Evolutionary conservation across 2,888 invertebrate species (phyloP), one percentile per base, ranked within the genome.

Genomic region (Leptinotarsa tumamoca): DNA sequence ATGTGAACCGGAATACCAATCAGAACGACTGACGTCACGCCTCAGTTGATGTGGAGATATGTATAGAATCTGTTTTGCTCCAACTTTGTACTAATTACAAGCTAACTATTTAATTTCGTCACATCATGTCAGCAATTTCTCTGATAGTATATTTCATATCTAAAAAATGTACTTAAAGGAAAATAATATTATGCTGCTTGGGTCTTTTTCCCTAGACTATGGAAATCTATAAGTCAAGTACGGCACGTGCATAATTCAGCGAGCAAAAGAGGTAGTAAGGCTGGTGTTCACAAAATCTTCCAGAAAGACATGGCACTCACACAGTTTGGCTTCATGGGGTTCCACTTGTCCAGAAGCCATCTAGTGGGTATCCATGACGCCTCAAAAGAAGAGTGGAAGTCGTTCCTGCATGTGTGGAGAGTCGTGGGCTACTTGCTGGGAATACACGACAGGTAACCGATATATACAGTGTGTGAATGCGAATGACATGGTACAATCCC

Each of bases 301-400:
- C 97, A 97, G 87, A 91, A 94, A 80, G 96, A 97, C 86, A 92
- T 98, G 91, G 94, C 94, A 0, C 87, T 97, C 17, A 96, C 97
- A 0, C 96, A 95, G 88, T 95, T 95, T 85, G 96, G 96, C 3
- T 97, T 97, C 86, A 91, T 97, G 85, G 97, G 96, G 0, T 93
- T 93, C 80, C 90, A 92, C 1, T 86, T 95, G 0, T 84, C 94
- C 5, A 78, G 82, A 75, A 71, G 77, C 23, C 54, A 81, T 43
- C 87, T 90, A 72, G 90, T 96, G 67, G 95, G 95, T 0, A 89
- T 96, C 17, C 87, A 90, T 13, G 90, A 91, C 77, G 88, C 90
- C 4, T 90, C 89, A 14, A 87, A 90, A 0, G 92, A 91, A 63
- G 94, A 95, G 78, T 90, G 95, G 83, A 94, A 94, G 70, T 94